Evolutionary conservation across 2,113 vertebrate genomes (phyloP).

Genomic region (Monopterus albus): DNA sequence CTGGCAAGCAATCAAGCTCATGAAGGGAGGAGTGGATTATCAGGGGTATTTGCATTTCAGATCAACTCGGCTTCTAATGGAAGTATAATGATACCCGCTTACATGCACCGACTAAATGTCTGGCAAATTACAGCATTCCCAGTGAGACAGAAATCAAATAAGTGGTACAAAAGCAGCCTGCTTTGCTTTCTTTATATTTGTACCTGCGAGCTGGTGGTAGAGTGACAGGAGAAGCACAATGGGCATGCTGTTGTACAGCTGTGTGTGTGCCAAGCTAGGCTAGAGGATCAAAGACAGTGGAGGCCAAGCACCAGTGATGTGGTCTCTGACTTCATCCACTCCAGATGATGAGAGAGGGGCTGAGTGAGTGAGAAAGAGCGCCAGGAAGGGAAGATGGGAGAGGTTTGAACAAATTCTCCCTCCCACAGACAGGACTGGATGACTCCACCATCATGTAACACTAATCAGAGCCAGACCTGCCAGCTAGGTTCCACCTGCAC

Average conservation of each 20-base stretch:
- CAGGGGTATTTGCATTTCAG: conserved; percentile 77
- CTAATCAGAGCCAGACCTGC: conserved; percentile 88
- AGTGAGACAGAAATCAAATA: conserved; percentile 67
- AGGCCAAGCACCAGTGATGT: conserved; percentile 91
- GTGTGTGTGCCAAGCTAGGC: conserved; percentile 85
- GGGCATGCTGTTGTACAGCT: conserved; percentile 83
- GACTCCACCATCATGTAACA: conserved; percentile 80
- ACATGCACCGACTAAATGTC: conserved; percentile 63
- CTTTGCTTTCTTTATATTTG: conserved; percentile 51
- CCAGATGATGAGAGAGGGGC: conserved; percentile 87
- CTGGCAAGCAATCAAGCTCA: conserved; percentile 64
- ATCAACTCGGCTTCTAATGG: conserved; percentile 76
- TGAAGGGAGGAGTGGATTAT: conserved; percentile 70
- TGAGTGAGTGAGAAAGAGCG: conserved; percentile 21
- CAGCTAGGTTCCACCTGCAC: conserved; percentile 62
- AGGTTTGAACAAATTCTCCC: conserved; percentile 55
- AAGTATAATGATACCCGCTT: conserved; percentile 71
- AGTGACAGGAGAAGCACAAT: conserved; percentile 55
- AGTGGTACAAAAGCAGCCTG: conserved; percentile 52
- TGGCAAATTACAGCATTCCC: conserved; percentile 69
- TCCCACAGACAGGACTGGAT: conserved; percentile 82
- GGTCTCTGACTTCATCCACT: conserved; percentile 92
- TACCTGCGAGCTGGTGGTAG: conserved; percentile 57
- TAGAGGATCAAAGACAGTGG: conserved; percentile 88
- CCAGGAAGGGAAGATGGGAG: conserved; percentile 33